phyloP scores from a whole-genome alignment of 2,797 vertebrate genomes.

The Lacerta agilis region DNA sequence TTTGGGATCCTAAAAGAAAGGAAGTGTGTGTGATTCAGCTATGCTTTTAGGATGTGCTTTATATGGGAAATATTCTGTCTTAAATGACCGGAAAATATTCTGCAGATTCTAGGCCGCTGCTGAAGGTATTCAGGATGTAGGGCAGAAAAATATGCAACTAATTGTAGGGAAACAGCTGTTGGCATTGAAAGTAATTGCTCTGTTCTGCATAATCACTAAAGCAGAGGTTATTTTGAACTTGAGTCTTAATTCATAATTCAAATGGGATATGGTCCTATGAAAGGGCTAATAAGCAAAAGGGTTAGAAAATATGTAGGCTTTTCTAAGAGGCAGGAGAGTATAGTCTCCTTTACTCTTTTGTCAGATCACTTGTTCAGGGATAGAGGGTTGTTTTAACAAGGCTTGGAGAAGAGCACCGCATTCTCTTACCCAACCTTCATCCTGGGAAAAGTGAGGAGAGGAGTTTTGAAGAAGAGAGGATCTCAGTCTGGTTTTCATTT shows the following conservation, averaged over 20 bases:
- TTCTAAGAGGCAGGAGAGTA: constrained; percentile 67
- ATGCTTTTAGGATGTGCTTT: constrained; percentile 26
- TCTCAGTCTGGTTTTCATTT: constrained; percentile 89
- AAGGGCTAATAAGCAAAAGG: constrained; percentile 22
- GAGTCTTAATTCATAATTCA: neutral
- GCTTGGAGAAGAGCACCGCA: constrained; percentile 66
- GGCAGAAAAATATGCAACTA: constrained; percentile 47
- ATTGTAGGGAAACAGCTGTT: constrained; percentile 37
- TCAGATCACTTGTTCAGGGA: constrained; percentile 75
- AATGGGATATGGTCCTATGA: constrained; percentile 22
- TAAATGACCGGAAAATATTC: constrained; percentile 32
- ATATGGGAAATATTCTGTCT: constrained; percentile 1
- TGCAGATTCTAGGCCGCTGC: constrained; percentile 17
- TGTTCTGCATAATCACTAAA: constrained; percentile 48
- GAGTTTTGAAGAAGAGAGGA: constrained; percentile 81
- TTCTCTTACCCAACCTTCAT: constrained; percentile 61
- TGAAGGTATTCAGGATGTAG: neutral
- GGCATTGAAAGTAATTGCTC: constrained; percentile 35
- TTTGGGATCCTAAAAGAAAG: neutral
- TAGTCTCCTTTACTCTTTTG: constrained; percentile 74
- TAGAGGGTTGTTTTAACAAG: constrained; percentile 62
- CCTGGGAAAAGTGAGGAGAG: constrained; percentile 64
- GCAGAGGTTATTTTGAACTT: constrained; percentile 35
- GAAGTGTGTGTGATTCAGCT: neutral
- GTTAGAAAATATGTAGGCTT: constrained; percentile 53